phyloP scores from a whole-genome alignment of 2,888 invertebrate genomes.

The Dicroscelio sp. region DNA sequence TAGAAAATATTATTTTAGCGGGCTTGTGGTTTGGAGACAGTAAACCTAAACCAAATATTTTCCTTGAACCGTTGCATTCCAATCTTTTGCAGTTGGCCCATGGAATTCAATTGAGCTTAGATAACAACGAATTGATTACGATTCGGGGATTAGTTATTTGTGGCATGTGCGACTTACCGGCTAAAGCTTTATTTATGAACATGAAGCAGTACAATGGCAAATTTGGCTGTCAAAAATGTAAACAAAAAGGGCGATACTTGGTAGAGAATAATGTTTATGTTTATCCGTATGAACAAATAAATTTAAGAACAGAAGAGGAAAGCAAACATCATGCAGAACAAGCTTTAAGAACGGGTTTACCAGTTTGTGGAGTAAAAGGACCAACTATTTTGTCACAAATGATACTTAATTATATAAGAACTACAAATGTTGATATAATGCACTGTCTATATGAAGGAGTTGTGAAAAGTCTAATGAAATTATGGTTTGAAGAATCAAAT shows the following conservation, averaged over 20 bases:
- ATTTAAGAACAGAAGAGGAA: constrained; percentile 31
- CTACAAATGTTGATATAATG: neutral
- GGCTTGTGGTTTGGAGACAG: neutral
- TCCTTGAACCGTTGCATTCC: neutral
- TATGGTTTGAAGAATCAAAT: neutral
- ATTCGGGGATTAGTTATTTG: too few species aligned
- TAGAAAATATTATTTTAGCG: constrained; percentile 5
- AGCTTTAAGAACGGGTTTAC: neutral
- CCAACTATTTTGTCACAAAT: neutral
- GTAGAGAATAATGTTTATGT: neutral
- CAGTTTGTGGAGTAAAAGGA: constrained; percentile 49
- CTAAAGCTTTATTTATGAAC: constrained; percentile 51
- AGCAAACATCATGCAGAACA: constrained; percentile 5
- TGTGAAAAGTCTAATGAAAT: neutral
- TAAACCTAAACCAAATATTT: neutral
- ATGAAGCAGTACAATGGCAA: constrained; percentile 49
- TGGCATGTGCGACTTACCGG: constrained; percentile 5
- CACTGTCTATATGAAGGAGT: constrained; percentile 20
- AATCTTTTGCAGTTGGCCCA: neutral
- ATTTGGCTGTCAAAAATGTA: constrained; percentile 16
- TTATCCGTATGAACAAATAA: constrained; percentile 27
- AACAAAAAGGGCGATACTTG: neutral
- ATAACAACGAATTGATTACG: too few species aligned
- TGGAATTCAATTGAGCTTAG: neutral
- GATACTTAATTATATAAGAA: neutral